phyloP scores from a whole-genome alignment of 1,140 invertebrate species.

The Neodiprion fabricii region DNA sequence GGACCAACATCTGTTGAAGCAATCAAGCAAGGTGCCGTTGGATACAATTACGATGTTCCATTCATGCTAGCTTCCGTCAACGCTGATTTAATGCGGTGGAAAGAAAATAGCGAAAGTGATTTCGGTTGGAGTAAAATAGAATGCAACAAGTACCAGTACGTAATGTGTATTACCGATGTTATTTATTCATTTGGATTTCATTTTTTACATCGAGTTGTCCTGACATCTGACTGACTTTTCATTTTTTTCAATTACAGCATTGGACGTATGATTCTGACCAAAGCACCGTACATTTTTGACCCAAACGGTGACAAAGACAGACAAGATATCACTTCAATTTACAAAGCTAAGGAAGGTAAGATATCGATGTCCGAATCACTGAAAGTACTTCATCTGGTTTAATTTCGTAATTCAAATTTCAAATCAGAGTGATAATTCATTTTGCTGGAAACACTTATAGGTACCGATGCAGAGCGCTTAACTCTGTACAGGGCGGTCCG shows the following conservation, averaged over 20 bases:
- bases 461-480: constrained; percentile 70
- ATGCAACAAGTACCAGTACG: constrained; percentile 74
- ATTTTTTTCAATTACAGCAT: constrained; percentile 63
- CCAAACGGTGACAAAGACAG: constrained; percentile 71
- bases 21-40: constrained; percentile 67
- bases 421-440: constrained; percentile 3
- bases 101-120: constrained; percentile 62
- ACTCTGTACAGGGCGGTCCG: constrained; percentile 73
- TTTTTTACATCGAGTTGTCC: constrained; percentile 21
- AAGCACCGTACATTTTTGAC: constrained; percentile 74
- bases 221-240: constrained; percentile 12
- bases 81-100: constrained; percentile 70
- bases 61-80: constrained; percentile 73
- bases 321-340: constrained; percentile 74
- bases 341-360: constrained; percentile 78
- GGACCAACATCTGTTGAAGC: constrained; percentile 72
- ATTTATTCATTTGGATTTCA: constrained; percentile 15
- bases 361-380: background rate
- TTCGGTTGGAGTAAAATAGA: constrained; percentile 70
- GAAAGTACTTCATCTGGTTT: too few species aligned
- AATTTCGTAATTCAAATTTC: background rate
- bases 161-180: constrained; percentile 26
- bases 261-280: constrained; percentile 78
- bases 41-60: constrained; percentile 67
- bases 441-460: constrained; percentile 37